phyloP scores from a whole-genome alignment of 2,113 vertebrate species.

The Jaculus jaculus region DNA sequence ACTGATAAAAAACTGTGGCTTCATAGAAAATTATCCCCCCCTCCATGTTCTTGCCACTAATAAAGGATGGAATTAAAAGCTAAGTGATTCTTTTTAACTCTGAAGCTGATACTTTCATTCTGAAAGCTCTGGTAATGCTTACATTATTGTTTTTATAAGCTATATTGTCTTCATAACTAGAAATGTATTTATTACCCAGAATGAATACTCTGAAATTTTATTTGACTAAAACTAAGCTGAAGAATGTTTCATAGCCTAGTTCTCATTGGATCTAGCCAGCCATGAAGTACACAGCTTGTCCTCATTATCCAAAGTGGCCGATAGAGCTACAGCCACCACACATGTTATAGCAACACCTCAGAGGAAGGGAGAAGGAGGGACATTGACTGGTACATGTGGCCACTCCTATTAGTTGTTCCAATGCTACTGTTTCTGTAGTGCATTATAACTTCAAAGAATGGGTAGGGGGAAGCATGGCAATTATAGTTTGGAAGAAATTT shows the following conservation, averaged over 20 bases:
- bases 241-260: background rate
- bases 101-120: background rate
- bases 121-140: background rate
- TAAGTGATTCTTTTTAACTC: background rate
- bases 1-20: background rate
- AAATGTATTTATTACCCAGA: background rate
- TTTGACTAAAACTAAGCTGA: background rate
- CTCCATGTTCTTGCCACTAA: background rate
- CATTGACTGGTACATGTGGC: background rate
- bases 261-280: background rate
- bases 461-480: background rate
- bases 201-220: background rate
- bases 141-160: background rate
- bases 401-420: background rate
- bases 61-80: constrained; percentile 8
- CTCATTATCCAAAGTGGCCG: background rate
- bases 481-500: background rate
- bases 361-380: background rate
- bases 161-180: background rate
- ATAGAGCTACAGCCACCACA: background rate
- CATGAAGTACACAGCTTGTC: background rate
- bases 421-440: constrained; percentile 16
- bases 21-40: background rate
- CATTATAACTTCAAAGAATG: background rate
- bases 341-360: background rate